Percentiles rank a stretch among this genome's conserved stretches.
phyloP scores from a whole-genome alignment of 2,113 vertebrate genomes.

The Anarrhichthys ocellatus region DNA sequence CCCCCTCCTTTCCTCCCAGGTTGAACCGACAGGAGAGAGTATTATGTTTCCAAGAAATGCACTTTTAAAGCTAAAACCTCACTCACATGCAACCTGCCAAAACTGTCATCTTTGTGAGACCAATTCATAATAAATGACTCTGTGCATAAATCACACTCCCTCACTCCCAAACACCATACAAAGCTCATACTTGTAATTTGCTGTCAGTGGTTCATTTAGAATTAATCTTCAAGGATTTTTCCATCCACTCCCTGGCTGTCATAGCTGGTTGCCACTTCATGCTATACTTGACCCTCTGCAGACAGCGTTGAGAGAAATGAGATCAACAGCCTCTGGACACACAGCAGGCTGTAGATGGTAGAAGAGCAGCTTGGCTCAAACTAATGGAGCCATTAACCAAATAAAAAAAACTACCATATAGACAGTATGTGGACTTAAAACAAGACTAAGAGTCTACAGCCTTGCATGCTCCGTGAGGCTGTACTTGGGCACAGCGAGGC shows the following conservation, averaged over 20 bases:
- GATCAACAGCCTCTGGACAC: constrained; percentile 34
- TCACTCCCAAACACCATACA: constrained; percentile 45
- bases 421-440: neutral
- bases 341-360: constrained; percentile 19
- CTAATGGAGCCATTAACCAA: constrained; percentile 18
- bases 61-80: constrained; percentile 54
- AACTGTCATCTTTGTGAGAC: constrained; percentile 49
- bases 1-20: constrained; percentile 30
- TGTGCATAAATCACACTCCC: constrained; percentile 55
- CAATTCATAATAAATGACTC: constrained; percentile 61
- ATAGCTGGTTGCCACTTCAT: constrained; percentile 33
- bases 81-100: constrained; percentile 57
- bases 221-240: constrained; percentile 55
- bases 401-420: too few species aligned
- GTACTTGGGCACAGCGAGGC: neutral
- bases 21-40: constrained; percentile 36
- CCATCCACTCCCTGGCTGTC: constrained; percentile 40
- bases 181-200: constrained; percentile 46
- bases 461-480: neutral
- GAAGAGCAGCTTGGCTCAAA: constrained; percentile 9
- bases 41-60: constrained; percentile 57
- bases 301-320: constrained; percentile 32
- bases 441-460: neutral
- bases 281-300: constrained; percentile 8
- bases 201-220: constrained; percentile 63